Conservation (phyloP, 2,888 invertebrate genomes). For the Lithophane ornitopus region DNA sequence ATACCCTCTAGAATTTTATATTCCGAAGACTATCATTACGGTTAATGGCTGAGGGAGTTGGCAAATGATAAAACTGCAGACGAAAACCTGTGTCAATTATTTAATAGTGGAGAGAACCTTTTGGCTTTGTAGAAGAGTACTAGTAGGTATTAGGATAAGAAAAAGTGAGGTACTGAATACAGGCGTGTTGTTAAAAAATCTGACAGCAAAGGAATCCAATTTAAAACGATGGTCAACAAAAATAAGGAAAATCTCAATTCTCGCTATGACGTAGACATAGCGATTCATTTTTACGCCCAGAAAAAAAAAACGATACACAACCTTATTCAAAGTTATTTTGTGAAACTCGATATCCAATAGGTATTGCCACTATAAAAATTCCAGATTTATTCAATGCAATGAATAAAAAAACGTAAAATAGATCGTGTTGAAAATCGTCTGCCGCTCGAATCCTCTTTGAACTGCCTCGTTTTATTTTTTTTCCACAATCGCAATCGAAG, state of each 20-base stretch:
- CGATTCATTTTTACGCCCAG: not conserved
- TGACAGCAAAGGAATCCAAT: not conserved
- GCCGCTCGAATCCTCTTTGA: constrained; percentile 62
- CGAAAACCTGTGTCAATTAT: constrained; percentile 49
- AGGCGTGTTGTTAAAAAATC: not conserved
- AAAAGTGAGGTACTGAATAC: not conserved
- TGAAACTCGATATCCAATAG: constrained; percentile 33
- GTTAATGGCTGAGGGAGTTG: constrained; percentile 56
- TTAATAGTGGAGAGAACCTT: constrained; percentile 26
- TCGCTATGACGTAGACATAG: not conserved
- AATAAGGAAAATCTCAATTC: not conserved
- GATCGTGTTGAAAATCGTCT: constrained; percentile 69
- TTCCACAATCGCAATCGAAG: constrained; percentile 68
- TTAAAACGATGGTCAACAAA: not conserved
- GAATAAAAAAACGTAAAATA: constrained; percentile 67
- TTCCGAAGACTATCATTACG: constrained; percentile 59
- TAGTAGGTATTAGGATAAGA: not conserved
- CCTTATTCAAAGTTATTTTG: constrained; percentile 1
- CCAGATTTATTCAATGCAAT: constrained; percentile 62
- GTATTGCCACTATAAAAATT: constrained; percentile 39
- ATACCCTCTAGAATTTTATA: constrained; percentile 52
- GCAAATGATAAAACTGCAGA: constrained; percentile 56
- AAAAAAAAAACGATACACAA: not conserved
- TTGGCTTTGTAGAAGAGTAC: not conserved
- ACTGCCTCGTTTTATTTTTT: constrained; percentile 63